Evolutionary conservation across 2,797 vertebrate species (phyloP), one percentile per base, ranked within the genome.

Genomic region (Poeciliopsis paucimaculata): DNA sequence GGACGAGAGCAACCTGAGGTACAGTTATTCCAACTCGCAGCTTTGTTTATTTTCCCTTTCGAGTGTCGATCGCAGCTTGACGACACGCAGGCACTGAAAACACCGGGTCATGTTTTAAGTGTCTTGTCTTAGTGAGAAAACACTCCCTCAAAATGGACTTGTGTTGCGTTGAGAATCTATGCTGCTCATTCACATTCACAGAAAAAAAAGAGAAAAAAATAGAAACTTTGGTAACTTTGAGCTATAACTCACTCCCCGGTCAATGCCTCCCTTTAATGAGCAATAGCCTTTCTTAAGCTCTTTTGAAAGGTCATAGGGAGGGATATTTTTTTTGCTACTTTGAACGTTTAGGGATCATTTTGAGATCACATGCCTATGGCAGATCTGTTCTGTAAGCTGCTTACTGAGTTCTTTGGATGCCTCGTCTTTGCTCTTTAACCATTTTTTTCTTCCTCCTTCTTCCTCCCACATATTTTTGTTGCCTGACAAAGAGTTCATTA

Each of bases 1-100:
- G 98, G 98, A 99, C 84, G 97, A 99, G 83, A 99, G 93, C 95
- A 99, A 99, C 86, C 82, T 99, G 90, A 98, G 96, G 98, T 99
- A 96, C 83, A 71, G 84, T 68, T 62, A 39, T 78, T 81, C 77
- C 12, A 46, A 3, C 36, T 28, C 7, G 7, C 47, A 45, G 51
- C 60, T 1, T 71, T 55, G 68, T 88, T 70, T 46, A 2, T 72
- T 77, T 73, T 86, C 51, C 41, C 20, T 72, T 31, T 28, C 3
- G n/a, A 71, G 16, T 43, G 71, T 72, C 2, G 6, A 66, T 60
- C 1, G 0, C 2, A 34, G 49, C 77, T 45, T 8, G 64, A 45
- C 16, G 60, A 49, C 20, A 28, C 45, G 20, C 7, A 71, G 51
- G 68, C 0, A 0, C 39, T 31, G 49, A 77, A 84, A 86, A 47